Conservation (phyloP, 2,797 vertebrate species). For the Sebastes trivittatus region DNA sequence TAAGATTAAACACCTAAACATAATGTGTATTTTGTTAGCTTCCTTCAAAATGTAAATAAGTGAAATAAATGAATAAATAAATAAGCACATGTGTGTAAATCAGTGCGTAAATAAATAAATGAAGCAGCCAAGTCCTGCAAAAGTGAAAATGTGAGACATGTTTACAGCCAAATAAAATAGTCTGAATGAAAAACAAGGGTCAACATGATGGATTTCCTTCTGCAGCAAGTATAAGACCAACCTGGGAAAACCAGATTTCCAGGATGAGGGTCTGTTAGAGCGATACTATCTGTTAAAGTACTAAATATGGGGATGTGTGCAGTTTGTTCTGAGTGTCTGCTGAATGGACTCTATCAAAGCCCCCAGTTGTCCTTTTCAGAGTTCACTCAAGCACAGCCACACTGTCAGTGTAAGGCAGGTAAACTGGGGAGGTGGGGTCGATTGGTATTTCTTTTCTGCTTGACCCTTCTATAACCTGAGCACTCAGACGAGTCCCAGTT, state of each 20-base stretch:
- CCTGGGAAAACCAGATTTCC: constrained; percentile 57
- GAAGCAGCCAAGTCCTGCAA: not conserved
- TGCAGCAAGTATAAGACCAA: constrained; percentile 44
- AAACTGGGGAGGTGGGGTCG: constrained; percentile 35
- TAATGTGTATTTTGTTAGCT: not conserved
- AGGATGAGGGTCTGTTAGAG: constrained; percentile 56
- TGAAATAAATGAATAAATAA: not conserved
- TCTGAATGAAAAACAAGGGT: constrained; percentile 44
- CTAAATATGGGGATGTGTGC: constrained; percentile 29
- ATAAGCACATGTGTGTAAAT: not conserved
- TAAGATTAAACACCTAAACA: not conserved
- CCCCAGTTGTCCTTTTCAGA: constrained; percentile 50
- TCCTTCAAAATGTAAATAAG: not conserved
- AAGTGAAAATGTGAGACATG: constrained; percentile 24
- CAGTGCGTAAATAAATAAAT: not conserved
- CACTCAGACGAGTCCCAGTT: constrained; percentile 55
- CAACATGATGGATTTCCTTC: constrained; percentile 58
- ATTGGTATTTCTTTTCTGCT: constrained; percentile 58
- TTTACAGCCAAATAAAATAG: constrained; percentile 58
- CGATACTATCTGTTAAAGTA: constrained; percentile 61
- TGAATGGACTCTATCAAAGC: constrained; percentile 57
- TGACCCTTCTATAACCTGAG: constrained; percentile 60
- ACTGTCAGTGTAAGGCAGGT: constrained; percentile 38
- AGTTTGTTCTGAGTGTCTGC: constrained; percentile 40
- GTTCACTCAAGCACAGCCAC: constrained; percentile 56